Base-by-base conservation (phyloP, 1,140 invertebrate species). In the Magallana gigas region DNA sequence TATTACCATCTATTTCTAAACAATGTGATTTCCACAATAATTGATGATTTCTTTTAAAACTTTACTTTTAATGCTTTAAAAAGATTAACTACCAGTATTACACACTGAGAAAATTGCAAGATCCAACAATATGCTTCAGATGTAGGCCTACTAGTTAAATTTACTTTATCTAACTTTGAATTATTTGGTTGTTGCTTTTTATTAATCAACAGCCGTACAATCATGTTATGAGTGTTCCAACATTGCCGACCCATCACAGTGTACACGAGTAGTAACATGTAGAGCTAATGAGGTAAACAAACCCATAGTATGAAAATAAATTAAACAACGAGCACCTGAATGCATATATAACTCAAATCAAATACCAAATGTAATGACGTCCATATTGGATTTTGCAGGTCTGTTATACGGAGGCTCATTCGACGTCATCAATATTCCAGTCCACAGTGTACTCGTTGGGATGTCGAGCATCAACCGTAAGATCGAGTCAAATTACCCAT, bases 201-300 rank as follows among this genome's bases (percentile, higher is more conserved):
- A 0, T 36, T 83, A 48, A 57, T 0, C 18, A n/a, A 14, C 56
- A 56, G 81, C 81, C 81, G 56, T 57, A 57, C 36, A 83, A 57
- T 18, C 48, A 58, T 87, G 86, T 71, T 87, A 83, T 82, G 82
- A 48, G 7, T 87, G 86, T 23, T 57, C 18, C 29, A 87, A 87
- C 18, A 87, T 87, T 36, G 82, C 58, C 18, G 82, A 88, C 60
- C 87, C 87, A 0, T 18, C 23, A 1, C 87, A 88, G 56, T 88
- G 87, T 76, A 71, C 84, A 1, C 14, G 62, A 62, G 83, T 85
- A 6, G 29, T 62, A 7, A 58, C 68, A 4, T 88, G 87, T 62
- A 4, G 36, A 3, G 29, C 81, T 23, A 84, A 88, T 56, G 87
- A 88, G 81, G 87, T 88, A 84, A 60, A 36, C 0, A 36, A 11